Evolutionary conservation across 2,888 invertebrate genomes (phyloP).

Genomic region (Scotopteryx bipunctaria): DNA sequence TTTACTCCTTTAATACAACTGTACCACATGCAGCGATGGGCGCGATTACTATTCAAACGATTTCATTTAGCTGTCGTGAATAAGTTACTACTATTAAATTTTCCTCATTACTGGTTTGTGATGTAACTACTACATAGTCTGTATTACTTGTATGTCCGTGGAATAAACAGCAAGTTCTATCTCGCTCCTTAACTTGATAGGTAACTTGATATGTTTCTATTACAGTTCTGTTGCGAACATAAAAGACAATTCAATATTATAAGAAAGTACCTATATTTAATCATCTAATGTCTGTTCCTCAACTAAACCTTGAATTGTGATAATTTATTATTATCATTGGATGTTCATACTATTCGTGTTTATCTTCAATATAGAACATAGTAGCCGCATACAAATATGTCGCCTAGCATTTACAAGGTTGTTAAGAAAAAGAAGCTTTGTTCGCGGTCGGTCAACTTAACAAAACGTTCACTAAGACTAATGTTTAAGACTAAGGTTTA

Average conservation of each 20-base stretch:
- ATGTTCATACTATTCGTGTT: not conserved
- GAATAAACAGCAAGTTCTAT: not conserved
- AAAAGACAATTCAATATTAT: no score
- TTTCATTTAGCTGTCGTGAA: conserved; percentile 10
- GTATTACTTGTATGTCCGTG: not conserved
- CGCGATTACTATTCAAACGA: conserved; percentile 9
- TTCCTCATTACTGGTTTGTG: conserved; percentile 2
- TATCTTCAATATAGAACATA: conserved; percentile 33
- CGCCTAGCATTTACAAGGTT: conserved; percentile 39
- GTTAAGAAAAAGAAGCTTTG: no score
- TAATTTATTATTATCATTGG: not conserved
- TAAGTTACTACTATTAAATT: conserved; percentile 5
- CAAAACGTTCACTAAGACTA: no score
- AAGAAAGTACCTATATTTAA: no score
- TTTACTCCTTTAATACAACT: conserved; percentile 13
- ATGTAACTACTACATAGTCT: not conserved
- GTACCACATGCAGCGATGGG: conserved; percentile 9
- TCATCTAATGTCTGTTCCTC: no score
- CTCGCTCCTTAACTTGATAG: not conserved
- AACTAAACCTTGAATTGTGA: no score
- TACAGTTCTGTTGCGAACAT: no score
- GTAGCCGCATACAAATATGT: conserved; percentile 43
- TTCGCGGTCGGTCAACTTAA: no score
- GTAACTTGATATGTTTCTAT: no score
- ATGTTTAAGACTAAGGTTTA: no score